Conservation (phyloP, 23 tunicate genomes). For the Phallusia fumigata region DNA sequence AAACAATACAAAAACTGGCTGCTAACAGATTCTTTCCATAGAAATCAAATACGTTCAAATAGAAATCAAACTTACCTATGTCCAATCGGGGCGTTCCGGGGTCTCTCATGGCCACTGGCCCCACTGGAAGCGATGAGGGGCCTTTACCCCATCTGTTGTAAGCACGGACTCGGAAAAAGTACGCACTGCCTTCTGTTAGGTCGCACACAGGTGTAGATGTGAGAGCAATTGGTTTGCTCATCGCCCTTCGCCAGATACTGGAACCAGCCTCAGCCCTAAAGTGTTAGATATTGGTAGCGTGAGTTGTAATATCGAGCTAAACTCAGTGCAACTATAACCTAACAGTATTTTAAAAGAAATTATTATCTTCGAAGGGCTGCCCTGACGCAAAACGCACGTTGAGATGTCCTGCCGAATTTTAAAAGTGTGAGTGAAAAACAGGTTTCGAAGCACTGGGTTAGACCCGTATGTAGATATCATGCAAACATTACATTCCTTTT, state of each 20-base stretch:
- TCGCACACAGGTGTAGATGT: constrained; percentile 58
- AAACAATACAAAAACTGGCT: background rate
- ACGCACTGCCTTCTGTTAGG: constrained; percentile 51
- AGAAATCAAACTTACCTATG: constrained; percentile 33
- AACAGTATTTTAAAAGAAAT: too few species aligned
- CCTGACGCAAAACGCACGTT: too few species aligned
- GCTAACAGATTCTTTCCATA: background rate
- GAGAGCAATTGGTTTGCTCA: constrained; percentile 38
- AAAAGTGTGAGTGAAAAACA: too few species aligned
- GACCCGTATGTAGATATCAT: too few species aligned
- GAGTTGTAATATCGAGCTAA: too few species aligned
- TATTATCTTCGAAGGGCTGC: too few species aligned
- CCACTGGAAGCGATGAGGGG: constrained; percentile 62
- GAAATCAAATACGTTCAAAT: too few species aligned
- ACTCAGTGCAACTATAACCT: too few species aligned
- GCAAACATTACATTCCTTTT: too few species aligned
- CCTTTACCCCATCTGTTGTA: constrained; percentile 77
- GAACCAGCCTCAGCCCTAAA: constrained; percentile 81
- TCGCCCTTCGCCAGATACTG: constrained; percentile 61
- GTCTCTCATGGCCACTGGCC: constrained; percentile 83
- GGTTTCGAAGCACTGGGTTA: too few species aligned
- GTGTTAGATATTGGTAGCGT: too few species aligned
- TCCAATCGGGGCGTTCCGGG: constrained; percentile 63
- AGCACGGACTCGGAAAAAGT: constrained; percentile 81
- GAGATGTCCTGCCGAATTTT: too few species aligned